These are phyloP conservation scores for Botia kubotai DNA, from an alignment of 2,797 vertebrate genomes.

Conservation along the genomic window DNA sequence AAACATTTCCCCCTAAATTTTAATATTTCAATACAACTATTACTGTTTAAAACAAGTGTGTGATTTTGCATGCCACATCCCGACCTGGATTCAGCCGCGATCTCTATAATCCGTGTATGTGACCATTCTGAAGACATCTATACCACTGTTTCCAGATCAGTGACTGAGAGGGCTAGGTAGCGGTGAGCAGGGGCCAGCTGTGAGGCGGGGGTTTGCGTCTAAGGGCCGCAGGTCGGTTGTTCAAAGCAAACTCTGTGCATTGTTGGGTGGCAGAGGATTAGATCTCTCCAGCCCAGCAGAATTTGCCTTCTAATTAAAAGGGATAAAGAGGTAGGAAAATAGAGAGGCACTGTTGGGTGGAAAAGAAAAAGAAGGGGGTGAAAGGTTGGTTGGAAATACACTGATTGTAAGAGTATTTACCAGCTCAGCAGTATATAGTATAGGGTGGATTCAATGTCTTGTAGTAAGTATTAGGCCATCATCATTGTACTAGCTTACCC, in stretches of 20 bases:
- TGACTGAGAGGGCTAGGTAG: background rate
- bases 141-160: constrained; percentile 32
- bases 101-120: constrained; percentile 12
- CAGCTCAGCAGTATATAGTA: constrained; percentile 61
- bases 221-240: constrained; percentile 86
- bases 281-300: constrained; percentile 97
- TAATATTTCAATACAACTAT: background rate
- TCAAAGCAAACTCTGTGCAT: constrained; percentile 99
- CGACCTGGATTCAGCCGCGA: constrained; percentile 37
- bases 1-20: background rate
- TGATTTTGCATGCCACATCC: constrained; percentile 26
- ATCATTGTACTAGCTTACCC: constrained; percentile 46
- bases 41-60: constrained; percentile 18
- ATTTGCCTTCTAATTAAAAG: constrained; percentile 99
- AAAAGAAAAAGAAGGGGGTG: constrained; percentile 78
- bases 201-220: constrained; percentile 69
- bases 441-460: constrained; percentile 53
- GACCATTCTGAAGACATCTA: background rate
- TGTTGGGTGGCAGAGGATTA: constrained; percentile 99
- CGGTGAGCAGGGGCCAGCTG: constrained; percentile 41
- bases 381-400: constrained; percentile 83
- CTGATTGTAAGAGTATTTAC: constrained; percentile 78
- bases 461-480: constrained; percentile 46
- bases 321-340: constrained; percentile 94
- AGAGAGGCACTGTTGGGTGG: constrained; percentile 82